These are phyloP conservation scores for Sceliomorpha sp. DNA, from an alignment of 2,888 invertebrate genomes.

Conservation along the genomic window DNA sequence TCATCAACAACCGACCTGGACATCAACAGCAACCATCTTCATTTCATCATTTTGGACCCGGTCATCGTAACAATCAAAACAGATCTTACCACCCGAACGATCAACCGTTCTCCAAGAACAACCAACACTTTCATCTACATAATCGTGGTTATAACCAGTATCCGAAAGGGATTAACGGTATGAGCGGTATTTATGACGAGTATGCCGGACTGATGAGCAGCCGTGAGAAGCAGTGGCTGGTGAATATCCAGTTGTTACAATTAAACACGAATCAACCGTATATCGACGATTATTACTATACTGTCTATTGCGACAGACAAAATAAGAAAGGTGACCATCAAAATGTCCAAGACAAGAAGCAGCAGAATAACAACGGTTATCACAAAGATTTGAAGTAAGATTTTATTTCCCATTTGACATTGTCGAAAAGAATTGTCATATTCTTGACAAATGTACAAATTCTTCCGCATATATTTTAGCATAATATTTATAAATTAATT, in stretches of 20 bases:
- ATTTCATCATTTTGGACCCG: conserved; percentile 58
- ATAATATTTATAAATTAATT: background rate
- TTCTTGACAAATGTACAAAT: too few species aligned
- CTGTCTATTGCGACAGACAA: conserved; percentile 81
- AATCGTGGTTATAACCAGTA: conserved; percentile 70
- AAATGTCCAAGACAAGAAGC: conserved; percentile 67
- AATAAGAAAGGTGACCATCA: conserved; percentile 70
- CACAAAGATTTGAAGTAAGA: conserved; percentile 73
- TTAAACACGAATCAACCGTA: conserved; percentile 97
- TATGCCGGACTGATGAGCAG: conserved; percentile 96
- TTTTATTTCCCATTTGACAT: too few species aligned
- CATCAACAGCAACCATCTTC: conserved; percentile 75
- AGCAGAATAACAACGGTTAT: conserved; percentile 74
- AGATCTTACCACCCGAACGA: conserved; percentile 72
- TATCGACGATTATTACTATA: conserved; percentile 98
- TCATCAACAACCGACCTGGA: conserved; percentile 66
- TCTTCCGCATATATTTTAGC: too few species aligned
- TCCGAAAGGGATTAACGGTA: conserved; percentile 35
- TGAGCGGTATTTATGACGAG: conserved; percentile 84
- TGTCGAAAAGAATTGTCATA: too few species aligned
- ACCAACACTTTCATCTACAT: conserved; percentile 70
- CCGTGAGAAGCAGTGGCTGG: conserved; percentile 97
- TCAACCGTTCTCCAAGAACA: conserved; percentile 76
- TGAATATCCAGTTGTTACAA: conserved; percentile 96
- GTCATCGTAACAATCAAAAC: conserved; percentile 69